Evolutionary conservation across 2,888 invertebrate genomes (phyloP), one percentile per base, ranked within the genome.

Genomic region (Chelonus formosanus): DNA sequence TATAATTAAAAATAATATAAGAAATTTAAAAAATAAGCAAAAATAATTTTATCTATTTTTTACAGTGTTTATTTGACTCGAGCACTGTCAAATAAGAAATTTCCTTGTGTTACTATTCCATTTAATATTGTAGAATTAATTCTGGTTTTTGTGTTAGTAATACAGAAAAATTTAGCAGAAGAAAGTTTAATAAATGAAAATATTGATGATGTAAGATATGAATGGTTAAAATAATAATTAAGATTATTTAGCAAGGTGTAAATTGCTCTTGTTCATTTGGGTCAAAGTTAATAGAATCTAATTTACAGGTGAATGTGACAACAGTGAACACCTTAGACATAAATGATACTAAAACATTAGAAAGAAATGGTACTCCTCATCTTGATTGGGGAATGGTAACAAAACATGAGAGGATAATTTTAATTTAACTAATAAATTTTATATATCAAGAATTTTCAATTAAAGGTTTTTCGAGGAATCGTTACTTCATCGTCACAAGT

Each of bases 401-500:
- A 34, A 61, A 70, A 31, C 5, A 45, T 43, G 44, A n/a, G n/a
- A 32, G 4, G 3, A 34, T 10, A 54, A 67, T 68, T 65, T 45
- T 10, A 6, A 32, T 8, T 55, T 35, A 4, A 52, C 8, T 10
- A 40, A 34, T n/a, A 43, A 6, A 40, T 36, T 3, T 3, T 32
- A 4, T 45, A 4, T 7, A n/a, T 54, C 35, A 53, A 56, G 31
- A 62, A 58, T 36, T 44, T 61, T 45, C 52, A 56, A 54, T 57
- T 75, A 59, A 73, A 86, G 85, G 76, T 85, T 44, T 78, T 85
- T 60, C 78, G 79, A 2, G 86, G 85, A 3, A 75, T 82, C 20
- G 73, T 86, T 53, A 70, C 80, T 5, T 84, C 85, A n/a, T 75
- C 82, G 54, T 84, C 85, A 3, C 85, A 85, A 75, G 79, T 85